A percentile compares a stretch with the other conserved stretches of the same genome.
phyloP scores from a whole-genome alignment of 2,113 vertebrate species.

The Ailurus styani region DNA sequence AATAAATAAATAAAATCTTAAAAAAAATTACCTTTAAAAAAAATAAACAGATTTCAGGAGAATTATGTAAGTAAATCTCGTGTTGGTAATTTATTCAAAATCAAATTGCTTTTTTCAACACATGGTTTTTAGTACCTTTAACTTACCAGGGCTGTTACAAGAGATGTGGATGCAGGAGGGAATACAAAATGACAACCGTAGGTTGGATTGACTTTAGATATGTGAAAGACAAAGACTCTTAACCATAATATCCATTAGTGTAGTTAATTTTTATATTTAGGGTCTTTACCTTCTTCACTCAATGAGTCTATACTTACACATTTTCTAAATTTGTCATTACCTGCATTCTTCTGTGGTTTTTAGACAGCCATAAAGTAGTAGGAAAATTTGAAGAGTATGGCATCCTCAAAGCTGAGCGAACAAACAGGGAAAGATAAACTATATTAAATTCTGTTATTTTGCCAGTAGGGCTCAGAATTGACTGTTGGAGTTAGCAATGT shows the following conservation, averaged over 20 bases:
- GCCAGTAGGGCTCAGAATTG: not conserved
- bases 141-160: not conserved
- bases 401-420: not conserved
- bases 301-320: not conserved
- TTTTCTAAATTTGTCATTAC: not conserved
- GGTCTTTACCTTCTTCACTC: not conserved
- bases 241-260: not conserved
- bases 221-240: not conserved
- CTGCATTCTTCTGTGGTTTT: not conserved
- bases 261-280: not conserved
- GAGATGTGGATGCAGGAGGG: not conserved
- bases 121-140: not conserved
- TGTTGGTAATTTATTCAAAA: not conserved
- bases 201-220: not conserved
- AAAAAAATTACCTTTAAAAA: too few relatives aligned
- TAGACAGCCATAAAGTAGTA: not conserved
- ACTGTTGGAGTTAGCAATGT: not conserved
- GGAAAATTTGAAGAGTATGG: not conserved
- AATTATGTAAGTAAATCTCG: conserved; percentile 19
- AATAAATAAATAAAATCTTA: too few relatives aligned
- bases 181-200: not conserved
- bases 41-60: not conserved
- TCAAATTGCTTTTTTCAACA: not conserved
- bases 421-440: not conserved
- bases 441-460: not conserved